A percentile compares a stretch with the other conserved stretches of the same genome.
phyloP scores from a whole-genome alignment of 2,797 vertebrate genomes.

The Pterois miles region DNA sequence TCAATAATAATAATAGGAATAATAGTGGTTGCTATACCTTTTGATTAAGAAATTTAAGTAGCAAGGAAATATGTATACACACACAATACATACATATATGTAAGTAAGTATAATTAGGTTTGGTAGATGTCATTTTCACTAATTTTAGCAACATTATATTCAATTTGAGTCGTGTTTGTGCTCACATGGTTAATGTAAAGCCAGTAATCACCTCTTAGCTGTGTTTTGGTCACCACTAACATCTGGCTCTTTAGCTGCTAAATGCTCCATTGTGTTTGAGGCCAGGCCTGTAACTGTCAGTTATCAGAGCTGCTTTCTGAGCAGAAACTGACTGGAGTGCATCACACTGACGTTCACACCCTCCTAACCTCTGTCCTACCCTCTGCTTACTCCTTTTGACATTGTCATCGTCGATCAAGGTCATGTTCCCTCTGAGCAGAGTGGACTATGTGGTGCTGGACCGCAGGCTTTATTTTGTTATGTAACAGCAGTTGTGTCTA shows the following conservation, averaged over 20 bases:
- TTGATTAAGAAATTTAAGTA: no score
- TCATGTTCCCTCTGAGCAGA: not conserved
- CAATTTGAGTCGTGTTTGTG: no score
- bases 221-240: no score
- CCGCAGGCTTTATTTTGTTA: conserved; percentile 39
- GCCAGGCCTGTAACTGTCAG: not conserved
- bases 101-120: no score
- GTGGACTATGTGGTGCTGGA: conserved; percentile 11
- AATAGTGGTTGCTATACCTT: no score
- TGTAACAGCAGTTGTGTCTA: conserved; percentile 27
- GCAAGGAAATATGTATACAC: no score
- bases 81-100: no score
- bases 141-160: no score
- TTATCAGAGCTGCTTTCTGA: not conserved
- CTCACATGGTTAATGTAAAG: no score
- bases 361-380: not conserved
- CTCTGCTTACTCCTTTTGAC: conserved; percentile 19
- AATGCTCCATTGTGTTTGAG: not conserved
- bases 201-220: no score
- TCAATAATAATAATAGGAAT: no score
- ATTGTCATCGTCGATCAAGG: conserved; percentile 37
- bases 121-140: no score
- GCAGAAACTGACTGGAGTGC: not conserved
- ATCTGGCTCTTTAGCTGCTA: not conserved
- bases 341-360: not conserved